These are phyloP conservation scores for Linepithema humile DNA, from an alignment of 1,140 invertebrate species.

Conservation along the genomic window DNA sequence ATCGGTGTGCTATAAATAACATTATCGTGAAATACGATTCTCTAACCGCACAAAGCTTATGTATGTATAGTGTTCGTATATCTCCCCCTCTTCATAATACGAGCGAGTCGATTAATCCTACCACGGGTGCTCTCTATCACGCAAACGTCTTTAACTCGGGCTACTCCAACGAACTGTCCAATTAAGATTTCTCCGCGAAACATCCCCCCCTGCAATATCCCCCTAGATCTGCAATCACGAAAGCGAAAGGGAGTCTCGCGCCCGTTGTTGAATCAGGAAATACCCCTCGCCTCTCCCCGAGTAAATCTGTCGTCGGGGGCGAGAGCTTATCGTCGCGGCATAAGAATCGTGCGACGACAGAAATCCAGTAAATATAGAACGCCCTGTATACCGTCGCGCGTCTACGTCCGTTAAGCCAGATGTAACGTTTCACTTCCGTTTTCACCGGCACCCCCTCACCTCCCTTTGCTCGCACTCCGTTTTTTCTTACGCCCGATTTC, in stretches of 20 bases:
- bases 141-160: constrained; percentile 52
- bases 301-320: constrained; percentile 75
- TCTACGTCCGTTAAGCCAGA: constrained; percentile 73
- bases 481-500: constrained; percentile 52
- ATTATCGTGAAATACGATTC: constrained; percentile 19
- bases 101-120: constrained; percentile 65
- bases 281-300: constrained; percentile 61
- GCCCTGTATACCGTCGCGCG: constrained; percentile 30
- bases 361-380: constrained; percentile 74
- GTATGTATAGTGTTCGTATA: neutral
- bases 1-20: neutral
- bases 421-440: constrained; percentile 80
- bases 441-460: constrained; percentile 26
- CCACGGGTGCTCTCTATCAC: constrained; percentile 61
- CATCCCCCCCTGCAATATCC: constrained; percentile 54
- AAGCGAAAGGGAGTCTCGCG: constrained; percentile 45
- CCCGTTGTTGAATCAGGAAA: constrained; percentile 50
- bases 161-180: constrained; percentile 62
- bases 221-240: constrained; percentile 55
- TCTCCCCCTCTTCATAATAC: constrained; percentile 52
- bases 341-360: constrained; percentile 70
- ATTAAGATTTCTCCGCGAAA: constrained; percentile 68
- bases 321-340: constrained; percentile 71
- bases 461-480: neutral
- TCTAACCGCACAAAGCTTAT: neutral